phyloP scores from a whole-genome alignment of 2,113 vertebrate species.

The human (Homo sapiens) region DNA sequence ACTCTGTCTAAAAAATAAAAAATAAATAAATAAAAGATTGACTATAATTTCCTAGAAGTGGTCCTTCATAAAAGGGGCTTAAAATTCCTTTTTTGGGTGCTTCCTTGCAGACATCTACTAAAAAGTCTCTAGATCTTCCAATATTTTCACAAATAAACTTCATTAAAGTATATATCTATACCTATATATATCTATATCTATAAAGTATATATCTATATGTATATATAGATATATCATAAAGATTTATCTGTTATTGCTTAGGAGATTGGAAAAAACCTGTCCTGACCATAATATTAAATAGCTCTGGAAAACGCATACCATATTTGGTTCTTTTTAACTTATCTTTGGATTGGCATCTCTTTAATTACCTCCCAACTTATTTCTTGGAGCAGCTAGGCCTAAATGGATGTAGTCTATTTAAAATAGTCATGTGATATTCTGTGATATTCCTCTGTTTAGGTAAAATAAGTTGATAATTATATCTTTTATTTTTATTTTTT shows the following conservation, averaged over 20 bases:
- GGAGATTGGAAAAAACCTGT: not conserved
- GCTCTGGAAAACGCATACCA: not conserved
- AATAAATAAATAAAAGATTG: too few species aligned
- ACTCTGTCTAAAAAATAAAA: too few species aligned
- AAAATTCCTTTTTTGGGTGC: not conserved
- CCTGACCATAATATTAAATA: not conserved
- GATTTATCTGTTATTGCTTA: not conserved
- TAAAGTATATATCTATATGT: too few species aligned
- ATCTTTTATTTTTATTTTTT: not conserved
- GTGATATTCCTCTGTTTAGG: not conserved
- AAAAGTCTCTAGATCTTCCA: not conserved
- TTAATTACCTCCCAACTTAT: not conserved
- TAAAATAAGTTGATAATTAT: not conserved
- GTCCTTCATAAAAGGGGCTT: not conserved
- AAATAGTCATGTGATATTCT: not conserved
- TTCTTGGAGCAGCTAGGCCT: not conserved
- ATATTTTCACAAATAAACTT: not conserved
- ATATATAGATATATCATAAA: not conserved
- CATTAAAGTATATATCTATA: not conserved
- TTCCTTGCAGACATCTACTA: not conserved
- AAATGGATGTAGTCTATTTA: not conserved
- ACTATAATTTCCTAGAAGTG: not conserved
- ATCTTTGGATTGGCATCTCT: not conserved
- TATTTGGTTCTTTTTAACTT: not conserved
- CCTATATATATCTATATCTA: too few species aligned